A percentile compares a stretch with the other conserved stretches of the same genome.
phyloP scores from a whole-genome alignment of 2,888 invertebrate species.

The Schrankia costaestrigalis region DNA sequence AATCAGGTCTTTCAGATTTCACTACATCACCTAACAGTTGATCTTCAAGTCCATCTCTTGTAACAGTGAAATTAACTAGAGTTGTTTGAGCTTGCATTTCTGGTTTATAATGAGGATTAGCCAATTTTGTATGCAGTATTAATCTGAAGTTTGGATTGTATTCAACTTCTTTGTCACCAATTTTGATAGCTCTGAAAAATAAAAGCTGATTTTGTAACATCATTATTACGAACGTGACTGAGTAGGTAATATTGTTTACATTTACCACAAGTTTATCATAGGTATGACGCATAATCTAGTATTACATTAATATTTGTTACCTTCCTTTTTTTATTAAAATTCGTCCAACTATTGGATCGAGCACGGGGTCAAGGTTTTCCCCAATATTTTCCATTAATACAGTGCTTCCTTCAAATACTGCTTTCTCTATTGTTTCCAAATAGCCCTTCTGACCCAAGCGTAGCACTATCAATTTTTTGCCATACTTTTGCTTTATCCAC shows the following conservation, averaged over 20 bases:
- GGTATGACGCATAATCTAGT: too few relatives aligned
- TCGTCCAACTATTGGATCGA: conserved; percentile 94
- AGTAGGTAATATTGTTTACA: too few relatives aligned
- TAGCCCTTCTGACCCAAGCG: conserved; percentile 96
- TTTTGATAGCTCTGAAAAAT: conserved; percentile 92
- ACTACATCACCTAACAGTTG: conserved; percentile 97
- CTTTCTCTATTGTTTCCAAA: conserved; percentile 92
- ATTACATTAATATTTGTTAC: too few relatives aligned
- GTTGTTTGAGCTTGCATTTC: conserved; percentile 99
- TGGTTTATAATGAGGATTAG: conserved; percentile 98
- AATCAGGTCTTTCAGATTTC: conserved; percentile 96
- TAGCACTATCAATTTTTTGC: conserved; percentile 88
- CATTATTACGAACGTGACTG: too few relatives aligned
- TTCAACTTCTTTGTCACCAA: conserved; percentile 98
- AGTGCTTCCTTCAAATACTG: conserved; percentile 90
- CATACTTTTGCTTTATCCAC: conserved; percentile 97
- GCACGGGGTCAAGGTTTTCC: conserved; percentile 94
- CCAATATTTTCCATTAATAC: conserved; percentile 96
- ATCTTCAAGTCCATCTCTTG: conserved; percentile 96
- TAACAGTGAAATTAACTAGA: conserved; percentile 97
- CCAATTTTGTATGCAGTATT: conserved; percentile 95
- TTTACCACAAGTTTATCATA: too few relatives aligned
- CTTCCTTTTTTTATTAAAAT: conserved; percentile 97
- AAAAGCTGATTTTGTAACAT: too few relatives aligned
- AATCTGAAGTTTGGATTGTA: conserved; percentile 93